Evolutionary conservation across 2,113 vertebrate species (phyloP).

Genomic region (Chlorodrepanis virens): DNA sequence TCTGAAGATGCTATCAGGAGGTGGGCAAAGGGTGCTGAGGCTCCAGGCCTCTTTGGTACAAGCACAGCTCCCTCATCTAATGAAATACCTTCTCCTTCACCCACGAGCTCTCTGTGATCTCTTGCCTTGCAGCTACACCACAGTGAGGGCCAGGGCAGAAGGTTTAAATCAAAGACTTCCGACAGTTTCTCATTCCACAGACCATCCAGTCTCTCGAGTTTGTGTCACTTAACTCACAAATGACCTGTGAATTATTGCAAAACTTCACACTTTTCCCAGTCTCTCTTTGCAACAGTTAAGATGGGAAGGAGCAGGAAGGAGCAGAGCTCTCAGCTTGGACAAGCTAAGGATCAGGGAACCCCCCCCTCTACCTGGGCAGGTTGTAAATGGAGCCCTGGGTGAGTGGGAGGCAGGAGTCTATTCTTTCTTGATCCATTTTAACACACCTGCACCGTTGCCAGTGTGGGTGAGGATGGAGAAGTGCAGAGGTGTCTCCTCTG

Average conservation of each 20-base stretch:
- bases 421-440: neutral
- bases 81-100: neutral
- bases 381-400: neutral
- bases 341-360: neutral
- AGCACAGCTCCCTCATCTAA: neutral
- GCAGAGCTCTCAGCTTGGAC: neutral
- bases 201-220: neutral
- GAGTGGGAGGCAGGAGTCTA: neutral
- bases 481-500: neutral
- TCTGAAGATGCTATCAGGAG: constrained; percentile 47
- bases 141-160: neutral
- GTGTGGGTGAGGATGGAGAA: neutral
- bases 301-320: neutral
- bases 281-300: neutral
- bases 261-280: neutral
- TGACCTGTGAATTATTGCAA: neutral
- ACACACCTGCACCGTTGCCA: neutral
- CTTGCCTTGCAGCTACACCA: neutral
- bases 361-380: neutral
- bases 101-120: neutral
- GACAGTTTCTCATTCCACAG: neutral
- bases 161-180: neutral
- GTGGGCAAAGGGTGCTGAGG: neutral
- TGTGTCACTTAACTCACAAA: neutral
- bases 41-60: neutral